Evolutionary conservation across 2,888 invertebrate species (phyloP).

Genomic region (Drosophila suboccidentalis): DNA sequence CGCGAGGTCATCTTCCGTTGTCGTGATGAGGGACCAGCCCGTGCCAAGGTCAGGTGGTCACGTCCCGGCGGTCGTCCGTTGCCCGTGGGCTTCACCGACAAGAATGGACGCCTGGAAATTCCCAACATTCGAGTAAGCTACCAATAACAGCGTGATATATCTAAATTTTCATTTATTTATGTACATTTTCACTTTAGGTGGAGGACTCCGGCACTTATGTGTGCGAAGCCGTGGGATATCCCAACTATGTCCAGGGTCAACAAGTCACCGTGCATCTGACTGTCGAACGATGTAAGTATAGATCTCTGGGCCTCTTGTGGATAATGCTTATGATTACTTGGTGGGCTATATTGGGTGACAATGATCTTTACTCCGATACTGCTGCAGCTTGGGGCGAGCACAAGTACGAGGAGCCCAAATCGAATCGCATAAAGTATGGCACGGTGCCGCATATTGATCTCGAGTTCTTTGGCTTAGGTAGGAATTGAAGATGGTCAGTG

Average conservation of each 20-base stretch:
- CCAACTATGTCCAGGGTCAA: conserved; percentile 88
- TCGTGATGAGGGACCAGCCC: conserved; percentile 93
- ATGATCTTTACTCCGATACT: conserved; percentile 3
- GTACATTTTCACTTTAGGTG: conserved; percentile 85
- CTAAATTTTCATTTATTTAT: not conserved
- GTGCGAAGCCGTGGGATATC: conserved; percentile 92
- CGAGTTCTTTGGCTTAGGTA: conserved; percentile 88
- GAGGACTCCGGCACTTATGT: conserved; percentile 93
- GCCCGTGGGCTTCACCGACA: conserved; percentile 91
- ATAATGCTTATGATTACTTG: not conserved
- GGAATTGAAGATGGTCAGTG: conserved; percentile 7
- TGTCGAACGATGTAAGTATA: conserved; percentile 92
- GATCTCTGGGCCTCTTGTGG: fast-evolving
- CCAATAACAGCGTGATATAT: fast-evolving
- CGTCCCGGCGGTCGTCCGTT: conserved; percentile 90
- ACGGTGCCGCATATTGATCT: conserved; percentile 87
- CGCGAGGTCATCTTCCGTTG: conserved; percentile 97
- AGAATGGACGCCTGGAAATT: conserved; percentile 94
- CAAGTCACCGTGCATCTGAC: conserved; percentile 89
- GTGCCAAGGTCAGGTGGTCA: conserved; percentile 92
- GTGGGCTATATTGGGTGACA: not conserved
- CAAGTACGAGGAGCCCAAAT: conserved; percentile 77
- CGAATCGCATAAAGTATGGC: conserved; percentile 87
- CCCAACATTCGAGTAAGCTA: conserved; percentile 90
- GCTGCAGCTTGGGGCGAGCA: conserved; percentile 85